Conservation (phyloP, 2,797 vertebrate species). For the Protonibea diacanthus region DNA sequence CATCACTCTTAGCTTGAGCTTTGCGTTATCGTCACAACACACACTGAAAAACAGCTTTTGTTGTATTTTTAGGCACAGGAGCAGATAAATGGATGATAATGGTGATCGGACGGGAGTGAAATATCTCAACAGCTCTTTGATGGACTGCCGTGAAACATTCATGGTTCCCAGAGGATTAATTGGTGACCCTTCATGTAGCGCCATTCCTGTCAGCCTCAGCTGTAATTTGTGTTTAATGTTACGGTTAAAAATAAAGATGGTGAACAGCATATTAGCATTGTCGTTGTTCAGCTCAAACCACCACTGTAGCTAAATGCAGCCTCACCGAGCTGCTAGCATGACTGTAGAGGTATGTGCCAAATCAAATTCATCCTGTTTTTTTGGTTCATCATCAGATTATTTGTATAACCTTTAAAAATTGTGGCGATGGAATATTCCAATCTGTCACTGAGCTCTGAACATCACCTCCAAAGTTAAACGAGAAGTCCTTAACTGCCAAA, state of each 20-base stretch:
- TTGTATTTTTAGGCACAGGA: neutral
- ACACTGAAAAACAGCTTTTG: too few species aligned
- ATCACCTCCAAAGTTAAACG: neutral
- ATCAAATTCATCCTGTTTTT: neutral
- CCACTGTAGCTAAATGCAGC: neutral
- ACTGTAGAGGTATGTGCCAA: neutral
- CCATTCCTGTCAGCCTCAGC: too few species aligned
- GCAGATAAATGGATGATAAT: neutral
- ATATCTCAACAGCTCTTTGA: neutral
- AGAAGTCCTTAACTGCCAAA: conserved; percentile 22
- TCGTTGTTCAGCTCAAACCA: neutral
- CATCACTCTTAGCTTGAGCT: too few species aligned
- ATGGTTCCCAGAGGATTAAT: too few species aligned
- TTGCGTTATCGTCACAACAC: neutral
- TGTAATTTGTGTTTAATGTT: too few species aligned
- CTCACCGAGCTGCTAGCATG: neutral
- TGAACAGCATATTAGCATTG: neutral
- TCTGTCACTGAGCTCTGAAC: conserved; percentile 12
- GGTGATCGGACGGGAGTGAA: neutral
- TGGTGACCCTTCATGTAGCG: too few species aligned
- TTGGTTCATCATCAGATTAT: neutral
- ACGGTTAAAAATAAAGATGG: too few species aligned
- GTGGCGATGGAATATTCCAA: neutral
- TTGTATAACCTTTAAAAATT: neutral
- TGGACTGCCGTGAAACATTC: too few species aligned